Evolutionary conservation across 2,113 vertebrate genomes (phyloP).

Genomic region (Falco punctatus): DNA sequence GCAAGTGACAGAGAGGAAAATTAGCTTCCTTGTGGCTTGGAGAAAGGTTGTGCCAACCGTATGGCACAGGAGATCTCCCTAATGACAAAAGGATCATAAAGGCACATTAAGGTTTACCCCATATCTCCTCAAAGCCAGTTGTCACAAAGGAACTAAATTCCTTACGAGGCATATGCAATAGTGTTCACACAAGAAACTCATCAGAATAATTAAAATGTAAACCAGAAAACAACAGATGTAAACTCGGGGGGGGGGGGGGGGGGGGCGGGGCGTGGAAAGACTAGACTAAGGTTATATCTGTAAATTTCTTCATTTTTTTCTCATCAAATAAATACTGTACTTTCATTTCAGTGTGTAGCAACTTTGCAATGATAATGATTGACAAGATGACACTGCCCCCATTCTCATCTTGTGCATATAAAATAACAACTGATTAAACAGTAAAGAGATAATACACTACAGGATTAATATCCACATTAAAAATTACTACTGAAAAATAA

Average conservation of each 20-base stretch:
- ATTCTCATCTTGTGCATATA: not conserved
- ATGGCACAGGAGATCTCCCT: not conserved
- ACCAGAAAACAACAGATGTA: not conserved
- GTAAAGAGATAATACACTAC: not conserved
- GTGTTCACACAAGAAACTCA: not conserved
- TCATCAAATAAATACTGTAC: not conserved
- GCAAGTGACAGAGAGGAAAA: not conserved
- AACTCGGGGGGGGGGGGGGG: accelerated
- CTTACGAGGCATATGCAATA: not conserved
- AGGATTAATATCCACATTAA: conserved; percentile 18
- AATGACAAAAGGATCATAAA: not conserved
- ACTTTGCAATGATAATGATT: not conserved
- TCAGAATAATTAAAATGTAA: not conserved
- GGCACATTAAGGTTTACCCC: not conserved
- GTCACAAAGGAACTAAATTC: not conserved
- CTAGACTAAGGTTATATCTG: not conserved
- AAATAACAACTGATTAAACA: conserved; percentile 33
- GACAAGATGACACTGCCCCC: not conserved
- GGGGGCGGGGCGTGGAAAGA: not conserved
- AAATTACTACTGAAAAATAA: not conserved
- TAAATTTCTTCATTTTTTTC: not conserved
- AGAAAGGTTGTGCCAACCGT: conserved; percentile 15
- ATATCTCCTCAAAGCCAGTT: not conserved
- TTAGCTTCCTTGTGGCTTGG: not conserved
- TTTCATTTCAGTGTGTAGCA: not conserved